Percentiles rank a stretch among this genome's conserved stretches.
Evolutionary conservation across 2,113 vertebrate species (phyloP).

Genomic region (Lophius piscatorius): DNA sequence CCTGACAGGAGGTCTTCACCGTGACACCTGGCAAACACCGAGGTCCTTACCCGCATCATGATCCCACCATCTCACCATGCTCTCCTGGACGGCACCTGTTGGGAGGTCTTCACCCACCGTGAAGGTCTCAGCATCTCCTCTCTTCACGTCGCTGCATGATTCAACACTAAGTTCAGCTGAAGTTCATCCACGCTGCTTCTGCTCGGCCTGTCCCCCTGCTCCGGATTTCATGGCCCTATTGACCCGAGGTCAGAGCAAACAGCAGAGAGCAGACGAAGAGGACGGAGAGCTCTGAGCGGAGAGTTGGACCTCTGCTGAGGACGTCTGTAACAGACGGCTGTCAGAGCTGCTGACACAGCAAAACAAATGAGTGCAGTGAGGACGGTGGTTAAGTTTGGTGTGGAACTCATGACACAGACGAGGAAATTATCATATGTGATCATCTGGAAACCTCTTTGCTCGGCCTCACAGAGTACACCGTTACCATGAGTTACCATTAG

Average conservation of each 20-base stretch:
- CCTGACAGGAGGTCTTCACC: no score
- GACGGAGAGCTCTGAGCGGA: conserved; percentile 59
- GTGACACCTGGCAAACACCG: no score
- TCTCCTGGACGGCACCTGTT: no score
- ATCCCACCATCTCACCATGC: no score
- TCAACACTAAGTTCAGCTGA: no score
- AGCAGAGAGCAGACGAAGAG: conserved; percentile 50
- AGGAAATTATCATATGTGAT: conserved; percentile 73
- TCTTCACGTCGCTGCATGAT: no score
- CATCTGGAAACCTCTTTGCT: conserved; percentile 65
- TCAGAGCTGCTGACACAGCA: conserved; percentile 76
- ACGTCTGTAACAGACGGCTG: conserved; percentile 55
- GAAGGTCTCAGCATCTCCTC: no score
- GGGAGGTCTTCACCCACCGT: no score
- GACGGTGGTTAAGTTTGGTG: conserved; percentile 40
- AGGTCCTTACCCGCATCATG: no score
- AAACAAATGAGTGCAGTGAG: conserved; percentile 79
- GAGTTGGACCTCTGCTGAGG: conserved; percentile 54
- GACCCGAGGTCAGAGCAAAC: conserved; percentile 28
- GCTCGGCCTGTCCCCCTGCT: no score
- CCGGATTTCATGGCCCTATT: conserved; percentile 48
- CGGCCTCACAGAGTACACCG: conserved; percentile 38
- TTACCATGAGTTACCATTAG: no score
- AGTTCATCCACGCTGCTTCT: no score
- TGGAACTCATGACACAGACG: conserved; percentile 67